Base-by-base conservation (phyloP, 2,888 invertebrate genomes). In the Azorinus chamasolen region DNA sequence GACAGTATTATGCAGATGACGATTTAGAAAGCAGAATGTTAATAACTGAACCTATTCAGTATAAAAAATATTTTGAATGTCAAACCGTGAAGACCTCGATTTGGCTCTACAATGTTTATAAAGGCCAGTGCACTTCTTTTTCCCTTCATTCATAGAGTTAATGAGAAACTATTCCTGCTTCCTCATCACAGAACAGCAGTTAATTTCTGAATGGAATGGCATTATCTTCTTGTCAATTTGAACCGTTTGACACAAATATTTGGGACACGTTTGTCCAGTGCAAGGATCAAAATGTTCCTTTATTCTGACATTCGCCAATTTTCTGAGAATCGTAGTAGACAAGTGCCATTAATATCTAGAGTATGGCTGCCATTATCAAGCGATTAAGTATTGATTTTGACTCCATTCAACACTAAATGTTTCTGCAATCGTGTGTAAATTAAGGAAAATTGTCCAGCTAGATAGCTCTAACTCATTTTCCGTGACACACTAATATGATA, bases 381-480 rank as follows among this genome's bases (percentile, higher is more conserved):
- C 61, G 61, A 78, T 78, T 78, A 78, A 64, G 27, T 72, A 78
- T 78, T 65, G 78, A 78, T 78, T 69, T 51, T 66, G 65, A 69
- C 78, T 78, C 69, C 63, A 69, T 72, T 78, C 69, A 59, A 68
- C 78, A 72, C 72, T 72, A 78, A 78, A 78, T 69, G 78, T 68
- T 73, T 64, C 59, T 55, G 57, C 58, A 69, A 69, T 73, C 53
- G 68, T 69, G 78, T 69, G 72, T 78, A 78, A 78, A 78, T 69
- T 68, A 69, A 48, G 50, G 72, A 64, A 68, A 76, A 72, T 71
- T 72, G 78, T 72, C 72, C 53, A 45, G 46, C 69, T 61, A 64
- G 69, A 69, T 65, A 22, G 45, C 64, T 64, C 37, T 69, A 68
- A 58, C 72, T 68, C 78, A 68, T 72, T 72, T 62, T 55, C 55